Conservation (phyloP, 2,888 invertebrate species). For the Lithosia quadra region DNA sequence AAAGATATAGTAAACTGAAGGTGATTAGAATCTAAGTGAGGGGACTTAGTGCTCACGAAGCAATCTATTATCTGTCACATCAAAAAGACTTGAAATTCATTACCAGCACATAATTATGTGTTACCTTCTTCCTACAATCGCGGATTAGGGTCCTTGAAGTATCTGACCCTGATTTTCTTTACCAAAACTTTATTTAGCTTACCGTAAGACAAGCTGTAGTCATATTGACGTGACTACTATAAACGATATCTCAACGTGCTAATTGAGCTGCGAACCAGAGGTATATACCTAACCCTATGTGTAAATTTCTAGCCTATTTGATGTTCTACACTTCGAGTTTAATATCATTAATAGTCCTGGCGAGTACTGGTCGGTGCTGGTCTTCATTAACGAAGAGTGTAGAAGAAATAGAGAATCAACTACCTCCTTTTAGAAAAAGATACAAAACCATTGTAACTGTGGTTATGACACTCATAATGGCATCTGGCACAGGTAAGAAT, state of each 20-base stretch:
- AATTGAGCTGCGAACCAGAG: too few species aligned
- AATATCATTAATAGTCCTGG: constrained; percentile 54
- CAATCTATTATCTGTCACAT: too few species aligned
- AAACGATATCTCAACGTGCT: too few species aligned
- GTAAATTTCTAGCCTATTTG: constrained; percentile 58
- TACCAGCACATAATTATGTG: too few species aligned
- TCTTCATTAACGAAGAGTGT: constrained; percentile 51
- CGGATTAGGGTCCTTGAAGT: too few species aligned
- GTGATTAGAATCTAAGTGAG: not conserved
- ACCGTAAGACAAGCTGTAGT: too few species aligned
- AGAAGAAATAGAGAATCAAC: constrained; percentile 56
- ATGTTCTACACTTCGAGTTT: constrained; percentile 62
- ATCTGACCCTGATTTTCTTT: too few species aligned
- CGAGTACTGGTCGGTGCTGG: constrained; percentile 59
- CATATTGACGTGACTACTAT: too few species aligned
- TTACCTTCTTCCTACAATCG: too few species aligned
- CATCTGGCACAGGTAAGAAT: not conserved
- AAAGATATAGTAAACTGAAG: not conserved
- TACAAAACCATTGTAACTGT: constrained; percentile 47
- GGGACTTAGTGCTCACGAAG: too few species aligned
- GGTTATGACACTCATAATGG: not conserved
- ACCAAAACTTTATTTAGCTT: too few species aligned
- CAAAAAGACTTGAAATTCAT: too few species aligned
- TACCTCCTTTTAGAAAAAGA: constrained; percentile 62
- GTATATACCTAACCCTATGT: not conserved